phyloP scores from a whole-genome alignment of 2,797 vertebrate species.

The Gadopsis marmoratus region DNA sequence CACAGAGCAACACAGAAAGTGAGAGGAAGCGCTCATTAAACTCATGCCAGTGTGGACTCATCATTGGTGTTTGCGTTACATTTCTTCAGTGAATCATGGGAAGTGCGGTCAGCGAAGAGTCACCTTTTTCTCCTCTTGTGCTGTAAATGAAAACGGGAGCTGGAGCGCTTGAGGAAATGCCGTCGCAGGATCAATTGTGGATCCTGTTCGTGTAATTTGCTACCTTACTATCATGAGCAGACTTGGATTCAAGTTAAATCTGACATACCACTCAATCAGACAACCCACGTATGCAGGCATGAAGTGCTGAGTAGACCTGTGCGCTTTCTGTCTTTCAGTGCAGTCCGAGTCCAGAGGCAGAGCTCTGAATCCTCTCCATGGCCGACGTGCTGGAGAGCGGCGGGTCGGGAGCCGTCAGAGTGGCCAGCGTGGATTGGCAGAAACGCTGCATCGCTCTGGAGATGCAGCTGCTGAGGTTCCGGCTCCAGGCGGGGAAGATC shows the following conservation, averaged over 20 bases:
- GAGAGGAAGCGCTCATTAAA: conserved; percentile 68
- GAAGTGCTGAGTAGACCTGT: not conserved
- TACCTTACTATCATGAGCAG: not conserved
- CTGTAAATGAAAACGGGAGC: conserved; percentile 67
- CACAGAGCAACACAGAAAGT: conserved; percentile 46
- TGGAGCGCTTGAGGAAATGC: conserved; percentile 17
- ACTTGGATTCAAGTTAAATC: not conserved
- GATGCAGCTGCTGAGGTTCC: conserved; percentile 94
- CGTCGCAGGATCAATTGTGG: not conserved
- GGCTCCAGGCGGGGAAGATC: conserved; percentile 94
- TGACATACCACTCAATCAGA: not conserved
- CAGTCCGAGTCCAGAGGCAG: conserved; percentile 37
- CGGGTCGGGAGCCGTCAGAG: conserved; percentile 60
- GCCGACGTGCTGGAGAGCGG: conserved; percentile 85
- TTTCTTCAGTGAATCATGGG: conserved; percentile 78
- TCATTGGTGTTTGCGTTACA: conserved; percentile 55
- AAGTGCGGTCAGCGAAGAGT: conserved; percentile 66
- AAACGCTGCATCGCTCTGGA: conserved; percentile 92
- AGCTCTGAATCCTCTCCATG: conserved; percentile 74
- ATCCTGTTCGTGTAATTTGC: conserved; percentile 12
- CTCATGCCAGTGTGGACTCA: conserved; percentile 55
- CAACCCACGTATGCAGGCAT: not conserved
- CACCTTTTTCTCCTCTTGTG: conserved; percentile 26
- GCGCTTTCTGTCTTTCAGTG: conserved; percentile 35
- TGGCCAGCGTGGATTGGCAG: conserved; percentile 89